A percentile compares a stretch with the other conserved stretches of the same genome.
Evolutionary conservation across 2,888 invertebrate genomes (phyloP).

Genomic region (Creontiades dilutus): DNA sequence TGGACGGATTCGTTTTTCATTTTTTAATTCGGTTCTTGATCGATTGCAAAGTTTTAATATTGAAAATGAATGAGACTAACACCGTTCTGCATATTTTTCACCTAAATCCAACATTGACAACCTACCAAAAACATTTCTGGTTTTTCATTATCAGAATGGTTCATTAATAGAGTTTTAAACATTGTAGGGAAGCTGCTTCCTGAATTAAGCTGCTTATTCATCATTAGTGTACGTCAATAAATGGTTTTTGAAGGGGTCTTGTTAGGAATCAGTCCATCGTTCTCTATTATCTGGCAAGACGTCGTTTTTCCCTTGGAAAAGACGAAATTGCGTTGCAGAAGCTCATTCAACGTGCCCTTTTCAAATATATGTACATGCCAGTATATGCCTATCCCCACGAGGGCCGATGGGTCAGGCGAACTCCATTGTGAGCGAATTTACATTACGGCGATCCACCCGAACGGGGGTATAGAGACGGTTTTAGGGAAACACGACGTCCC

Average conservation of each 20-base stretch:
- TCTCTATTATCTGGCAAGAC: background rate
- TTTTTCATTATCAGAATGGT: too few relatives aligned
- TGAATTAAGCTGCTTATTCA: background rate
- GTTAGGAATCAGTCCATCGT: background rate
- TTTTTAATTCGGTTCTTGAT: too few relatives aligned
- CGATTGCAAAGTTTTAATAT: too few relatives aligned
- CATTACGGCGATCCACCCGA: background rate
- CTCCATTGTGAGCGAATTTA: conserved; percentile 12
- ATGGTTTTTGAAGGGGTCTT: too few relatives aligned
- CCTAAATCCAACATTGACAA: too few relatives aligned
- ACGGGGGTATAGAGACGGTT: conserved; percentile 9
- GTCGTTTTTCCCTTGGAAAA: background rate
- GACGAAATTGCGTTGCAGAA: background rate
- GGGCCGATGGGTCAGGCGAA: background rate
- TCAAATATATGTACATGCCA: background rate
- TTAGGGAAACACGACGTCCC: conserved; percentile 29
- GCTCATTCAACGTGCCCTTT: background rate
- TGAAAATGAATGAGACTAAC: too few relatives aligned
- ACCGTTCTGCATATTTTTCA: too few relatives aligned
- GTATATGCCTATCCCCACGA: background rate
- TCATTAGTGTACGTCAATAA: background rate
- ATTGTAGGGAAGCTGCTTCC: too few relatives aligned
- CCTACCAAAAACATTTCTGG: too few relatives aligned
- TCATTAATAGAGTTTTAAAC: too few relatives aligned
- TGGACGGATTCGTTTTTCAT: too few relatives aligned